These are phyloP conservation scores for Heliconius hermathena DNA, from an alignment of 1,140 invertebrate genomes.

Conservation along the genomic window DNA sequence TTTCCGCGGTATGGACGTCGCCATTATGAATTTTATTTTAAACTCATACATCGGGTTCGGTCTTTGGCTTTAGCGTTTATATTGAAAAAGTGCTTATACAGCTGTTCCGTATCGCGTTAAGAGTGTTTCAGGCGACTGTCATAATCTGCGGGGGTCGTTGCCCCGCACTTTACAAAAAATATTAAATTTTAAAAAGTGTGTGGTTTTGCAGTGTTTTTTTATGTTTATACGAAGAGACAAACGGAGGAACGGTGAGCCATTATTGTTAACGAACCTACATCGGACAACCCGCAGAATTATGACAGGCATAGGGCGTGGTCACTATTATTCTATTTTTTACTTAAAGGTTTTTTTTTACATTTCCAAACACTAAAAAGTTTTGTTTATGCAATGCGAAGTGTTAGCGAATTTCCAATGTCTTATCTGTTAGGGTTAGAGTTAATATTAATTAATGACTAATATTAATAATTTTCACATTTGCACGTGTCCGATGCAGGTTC, in stretches of 20 bases:
- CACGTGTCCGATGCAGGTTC: conserved; percentile 64
- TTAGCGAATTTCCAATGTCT: not conserved
- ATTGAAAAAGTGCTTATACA: not conserved
- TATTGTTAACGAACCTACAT: conserved; percentile 45
- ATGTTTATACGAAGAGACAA: conserved; percentile 27
- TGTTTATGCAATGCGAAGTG: conserved; percentile 10
- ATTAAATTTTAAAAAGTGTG: conserved; percentile 37
- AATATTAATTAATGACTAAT: not conserved
- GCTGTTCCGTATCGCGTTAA: conserved; percentile 16
- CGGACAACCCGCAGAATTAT: conserved; percentile 60
- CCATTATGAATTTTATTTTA: not conserved
- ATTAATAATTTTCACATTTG: not conserved
- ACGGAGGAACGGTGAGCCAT: conserved; percentile 45
- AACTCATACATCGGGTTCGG: not conserved
- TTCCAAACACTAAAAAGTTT: not conserved
- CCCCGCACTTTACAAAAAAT: conserved; percentile 41
- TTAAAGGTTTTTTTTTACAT: not conserved
- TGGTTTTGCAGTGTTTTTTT: conserved; percentile 44
- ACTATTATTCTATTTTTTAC: conserved; percentile 14
- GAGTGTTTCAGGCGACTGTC: conserved; percentile 54
- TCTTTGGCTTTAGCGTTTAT: not conserved
- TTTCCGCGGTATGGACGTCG: not conserved
- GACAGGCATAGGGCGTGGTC: conserved; percentile 52
- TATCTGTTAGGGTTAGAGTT: not conserved
- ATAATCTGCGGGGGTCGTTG: conserved; percentile 67